These are phyloP conservation scores for Trinectes maculatus DNA, from an alignment of 2,113 vertebrate genomes.

Conservation along the genomic window DNA sequence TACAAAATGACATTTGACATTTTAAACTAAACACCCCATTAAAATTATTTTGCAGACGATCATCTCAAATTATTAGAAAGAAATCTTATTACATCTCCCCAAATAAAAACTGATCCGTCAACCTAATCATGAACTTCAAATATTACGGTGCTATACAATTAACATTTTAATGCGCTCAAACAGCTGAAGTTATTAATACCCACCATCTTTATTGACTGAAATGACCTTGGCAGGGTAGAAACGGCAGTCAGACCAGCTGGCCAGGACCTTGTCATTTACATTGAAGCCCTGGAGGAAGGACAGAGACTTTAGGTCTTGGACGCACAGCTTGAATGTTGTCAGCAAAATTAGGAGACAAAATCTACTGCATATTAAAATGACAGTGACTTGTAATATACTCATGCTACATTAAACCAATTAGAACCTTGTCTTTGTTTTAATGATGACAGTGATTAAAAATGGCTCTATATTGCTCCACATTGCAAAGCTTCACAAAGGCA, in stretches of 20 bases:
- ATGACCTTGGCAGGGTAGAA: conserved; percentile 97
- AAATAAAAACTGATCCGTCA: too few relatives aligned
- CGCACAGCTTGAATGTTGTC: background rate
- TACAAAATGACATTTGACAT: background rate
- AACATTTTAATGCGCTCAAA: background rate
- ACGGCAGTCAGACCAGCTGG: conserved; percentile 98
- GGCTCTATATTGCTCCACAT: too few relatives aligned
- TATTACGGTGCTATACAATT: background rate
- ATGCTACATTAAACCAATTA: too few relatives aligned
- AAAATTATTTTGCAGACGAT: too few relatives aligned
- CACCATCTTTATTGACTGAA: conserved; percentile 96
- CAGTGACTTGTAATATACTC: too few relatives aligned
- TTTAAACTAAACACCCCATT: background rate
- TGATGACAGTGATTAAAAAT: too few relatives aligned
- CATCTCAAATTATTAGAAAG: background rate
- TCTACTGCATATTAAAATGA: too few relatives aligned
- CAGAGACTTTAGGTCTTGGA: background rate
- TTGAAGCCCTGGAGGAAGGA: conserved; percentile 87
- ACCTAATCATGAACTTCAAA: too few relatives aligned
- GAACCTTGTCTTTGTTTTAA: too few relatives aligned
- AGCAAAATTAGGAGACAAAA: background rate
- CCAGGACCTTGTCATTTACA: conserved; percentile 94
- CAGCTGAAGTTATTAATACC: conserved; percentile 48
- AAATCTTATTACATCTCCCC: background rate
- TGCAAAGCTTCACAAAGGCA: too few relatives aligned